Conservation (phyloP, 2,888 invertebrate species). For the Escarpia spicata region DNA sequence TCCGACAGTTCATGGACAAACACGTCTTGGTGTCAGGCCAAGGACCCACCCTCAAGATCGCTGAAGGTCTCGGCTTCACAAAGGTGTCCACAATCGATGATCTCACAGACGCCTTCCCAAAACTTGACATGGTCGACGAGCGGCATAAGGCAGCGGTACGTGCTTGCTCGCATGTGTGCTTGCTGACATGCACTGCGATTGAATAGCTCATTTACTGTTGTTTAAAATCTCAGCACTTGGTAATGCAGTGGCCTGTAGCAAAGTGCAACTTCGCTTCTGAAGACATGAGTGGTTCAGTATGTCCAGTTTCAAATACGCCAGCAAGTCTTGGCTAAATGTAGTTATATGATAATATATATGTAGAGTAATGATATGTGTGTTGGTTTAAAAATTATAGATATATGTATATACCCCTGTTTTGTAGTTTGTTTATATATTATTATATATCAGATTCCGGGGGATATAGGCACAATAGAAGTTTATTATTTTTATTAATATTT, state of each 20-base stretch:
- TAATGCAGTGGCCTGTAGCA: background rate
- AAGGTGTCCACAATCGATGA: conserved; percentile 70
- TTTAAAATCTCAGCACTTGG: background rate
- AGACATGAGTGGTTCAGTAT: background rate
- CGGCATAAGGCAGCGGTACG: conserved; percentile 63
- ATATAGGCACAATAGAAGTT: too few relatives aligned
- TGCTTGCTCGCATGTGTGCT: background rate
- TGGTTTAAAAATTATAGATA: background rate
- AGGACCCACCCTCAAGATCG: conserved; percentile 70
- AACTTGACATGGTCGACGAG: conserved; percentile 72
- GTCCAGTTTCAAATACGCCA: background rate
- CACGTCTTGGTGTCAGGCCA: conserved; percentile 74
- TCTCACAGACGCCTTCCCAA: conserved; percentile 71
- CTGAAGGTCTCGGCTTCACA: conserved; percentile 71
- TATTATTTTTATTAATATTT: background rate
- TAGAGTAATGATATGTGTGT: background rate
- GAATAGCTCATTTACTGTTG: background rate
- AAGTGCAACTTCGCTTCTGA: background rate
- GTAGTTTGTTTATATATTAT: background rate
- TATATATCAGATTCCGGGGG: background rate
- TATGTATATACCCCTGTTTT: background rate
- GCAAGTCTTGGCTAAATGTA: background rate
- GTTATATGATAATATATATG: background rate
- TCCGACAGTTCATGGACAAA: conserved; percentile 72
- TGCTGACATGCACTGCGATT: background rate